A percentile compares a stretch with the other conserved stretches of the same genome.
These are phyloP conservation scores for Diplogasteroides magnus DNA, from an alignment of 1,140 invertebrate species.

Conservation along the genomic window DNA sequence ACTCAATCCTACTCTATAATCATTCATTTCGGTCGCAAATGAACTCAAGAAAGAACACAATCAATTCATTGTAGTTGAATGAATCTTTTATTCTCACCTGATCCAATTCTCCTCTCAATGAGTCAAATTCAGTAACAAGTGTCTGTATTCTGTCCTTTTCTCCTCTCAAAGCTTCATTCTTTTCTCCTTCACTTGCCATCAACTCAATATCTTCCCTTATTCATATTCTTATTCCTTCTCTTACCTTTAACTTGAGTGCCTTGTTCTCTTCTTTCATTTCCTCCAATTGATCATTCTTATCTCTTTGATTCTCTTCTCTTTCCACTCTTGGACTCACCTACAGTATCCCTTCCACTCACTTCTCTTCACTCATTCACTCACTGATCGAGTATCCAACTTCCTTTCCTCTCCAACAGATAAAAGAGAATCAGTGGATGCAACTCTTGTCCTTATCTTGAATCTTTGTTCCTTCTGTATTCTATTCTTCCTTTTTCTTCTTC, in stretches of 20 bases:
- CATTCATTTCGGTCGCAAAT: no score
- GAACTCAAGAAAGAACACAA: no score
- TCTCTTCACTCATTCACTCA: neutral
- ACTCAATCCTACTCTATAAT: no score
- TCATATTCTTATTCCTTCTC: neutral
- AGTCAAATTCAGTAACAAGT: constrained; percentile 35
- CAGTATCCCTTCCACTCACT: constrained; percentile 10
- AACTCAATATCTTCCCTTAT: neutral
- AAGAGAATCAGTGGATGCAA: neutral
- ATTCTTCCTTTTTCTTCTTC: no score
- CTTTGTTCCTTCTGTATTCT: constrained; percentile 5
- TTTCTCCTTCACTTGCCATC: constrained; percentile 6
- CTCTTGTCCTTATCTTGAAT: neutral
- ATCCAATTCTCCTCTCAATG: constrained; percentile 32
- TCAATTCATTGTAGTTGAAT: no score
- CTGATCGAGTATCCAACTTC: no score
- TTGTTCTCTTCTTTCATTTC: neutral
- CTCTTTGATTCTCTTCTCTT: neutral
- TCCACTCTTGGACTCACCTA: neutral
- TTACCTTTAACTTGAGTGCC: neutral
- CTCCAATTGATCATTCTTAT: neutral
- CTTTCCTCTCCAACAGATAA: neutral
- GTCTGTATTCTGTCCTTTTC: constrained; percentile 32
- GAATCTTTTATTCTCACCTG: constrained; percentile 16
- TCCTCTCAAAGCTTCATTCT: constrained; percentile 15